Conservation (phyloP, 2,113 vertebrate species). For the Poicephalus gulielmi region DNA sequence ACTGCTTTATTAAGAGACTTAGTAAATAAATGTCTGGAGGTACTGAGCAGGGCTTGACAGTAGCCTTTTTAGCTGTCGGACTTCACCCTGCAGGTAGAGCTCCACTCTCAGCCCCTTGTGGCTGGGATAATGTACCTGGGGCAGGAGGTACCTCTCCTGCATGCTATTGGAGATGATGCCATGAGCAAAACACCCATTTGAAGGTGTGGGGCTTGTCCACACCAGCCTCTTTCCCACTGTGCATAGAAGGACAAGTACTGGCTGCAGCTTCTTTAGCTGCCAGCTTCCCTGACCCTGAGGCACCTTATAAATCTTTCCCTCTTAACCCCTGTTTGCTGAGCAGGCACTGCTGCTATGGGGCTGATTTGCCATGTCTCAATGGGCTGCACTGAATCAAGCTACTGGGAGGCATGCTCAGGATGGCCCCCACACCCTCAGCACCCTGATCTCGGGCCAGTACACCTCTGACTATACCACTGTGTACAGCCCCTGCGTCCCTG, state of each 20-base stretch:
- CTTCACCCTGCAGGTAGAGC: neutral
- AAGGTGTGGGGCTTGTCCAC: neutral
- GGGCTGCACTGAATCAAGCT: neutral
- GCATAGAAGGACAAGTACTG: neutral
- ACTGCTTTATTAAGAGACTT: conserved; percentile 44
- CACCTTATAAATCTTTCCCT: neutral
- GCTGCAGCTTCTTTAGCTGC: neutral
- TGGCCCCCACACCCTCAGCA: fast-evolving
- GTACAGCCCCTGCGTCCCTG: neutral
- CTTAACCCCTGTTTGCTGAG: neutral
- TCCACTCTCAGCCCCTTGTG: neutral
- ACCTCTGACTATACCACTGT: neutral
- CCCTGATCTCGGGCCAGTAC: neutral
- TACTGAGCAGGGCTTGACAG: neutral
- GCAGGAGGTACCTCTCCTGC: neutral
- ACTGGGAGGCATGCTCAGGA: neutral
- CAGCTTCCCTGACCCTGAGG: neutral
- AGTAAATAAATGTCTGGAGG: conserved; percentile 27
- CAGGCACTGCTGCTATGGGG: fast-evolving
- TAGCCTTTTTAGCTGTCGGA: neutral
- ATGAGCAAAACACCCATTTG: neutral
- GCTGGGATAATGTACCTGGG: fast-evolving
- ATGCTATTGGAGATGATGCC: neutral
- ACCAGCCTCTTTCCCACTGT: neutral
- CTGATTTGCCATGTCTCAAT: neutral